Conservation (phyloP, 2,797 vertebrate species). For the Carcharodon carcharias region DNA sequence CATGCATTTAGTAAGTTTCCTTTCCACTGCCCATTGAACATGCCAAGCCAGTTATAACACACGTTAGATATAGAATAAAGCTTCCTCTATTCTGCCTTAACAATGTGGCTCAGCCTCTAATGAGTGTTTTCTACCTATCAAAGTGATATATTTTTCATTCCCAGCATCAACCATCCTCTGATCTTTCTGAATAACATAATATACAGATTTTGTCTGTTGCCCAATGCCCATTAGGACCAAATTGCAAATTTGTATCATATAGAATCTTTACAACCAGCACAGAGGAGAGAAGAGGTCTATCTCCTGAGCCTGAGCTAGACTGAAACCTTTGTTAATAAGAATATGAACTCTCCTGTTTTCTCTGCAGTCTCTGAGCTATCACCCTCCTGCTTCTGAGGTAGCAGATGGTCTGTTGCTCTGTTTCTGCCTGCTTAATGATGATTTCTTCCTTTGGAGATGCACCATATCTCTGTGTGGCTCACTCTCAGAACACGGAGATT, state of each 20-base stretch:
- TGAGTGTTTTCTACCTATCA: background rate
- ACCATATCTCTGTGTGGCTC: background rate
- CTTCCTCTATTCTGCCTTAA: background rate
- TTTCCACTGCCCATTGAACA: background rate
- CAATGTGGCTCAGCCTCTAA: background rate
- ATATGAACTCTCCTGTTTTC: background rate
- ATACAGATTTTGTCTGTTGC: background rate
- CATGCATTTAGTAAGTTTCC: background rate
- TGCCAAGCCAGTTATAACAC: background rate
- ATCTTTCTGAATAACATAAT: background rate
- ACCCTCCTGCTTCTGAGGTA: background rate
- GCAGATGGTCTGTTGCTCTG: background rate
- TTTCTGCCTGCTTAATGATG: background rate
- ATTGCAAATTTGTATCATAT: background rate
- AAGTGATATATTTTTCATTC: background rate
- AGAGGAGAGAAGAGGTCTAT: too few relatives aligned
- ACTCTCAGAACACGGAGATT: background rate
- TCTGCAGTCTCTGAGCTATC: background rate
- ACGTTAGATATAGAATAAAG: background rate
- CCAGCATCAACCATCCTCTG: background rate
- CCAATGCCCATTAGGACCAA: background rate
- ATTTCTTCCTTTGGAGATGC: background rate
- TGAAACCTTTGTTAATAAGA: background rate
- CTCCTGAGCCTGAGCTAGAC: too few relatives aligned
- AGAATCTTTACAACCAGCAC: background rate